A percentile compares a stretch with the other conserved stretches of the same genome.
phyloP scores from a whole-genome alignment of 2,113 vertebrate species.

The Rhinoptilus africanus region DNA sequence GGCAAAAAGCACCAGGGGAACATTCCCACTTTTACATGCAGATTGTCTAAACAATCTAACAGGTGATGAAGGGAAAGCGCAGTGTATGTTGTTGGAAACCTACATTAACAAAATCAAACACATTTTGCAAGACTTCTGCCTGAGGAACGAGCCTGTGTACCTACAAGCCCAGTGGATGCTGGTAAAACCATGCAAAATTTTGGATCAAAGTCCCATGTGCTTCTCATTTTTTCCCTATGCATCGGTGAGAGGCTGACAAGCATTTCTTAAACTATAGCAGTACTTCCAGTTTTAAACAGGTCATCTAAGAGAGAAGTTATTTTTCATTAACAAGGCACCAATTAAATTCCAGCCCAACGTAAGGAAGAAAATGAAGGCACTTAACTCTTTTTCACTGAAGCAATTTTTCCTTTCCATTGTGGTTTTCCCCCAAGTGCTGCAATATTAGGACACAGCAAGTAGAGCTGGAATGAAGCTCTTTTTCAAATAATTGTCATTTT shows the following conservation, averaged over 20 bases:
- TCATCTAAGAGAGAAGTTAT: not conserved
- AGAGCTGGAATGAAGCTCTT: not conserved
- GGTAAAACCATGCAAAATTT: not conserved
- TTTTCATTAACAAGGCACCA: not conserved
- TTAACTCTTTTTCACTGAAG: not conserved
- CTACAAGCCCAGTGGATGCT: not conserved
- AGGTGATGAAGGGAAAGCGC: not conserved
- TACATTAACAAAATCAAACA: not conserved
- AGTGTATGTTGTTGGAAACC: not conserved
- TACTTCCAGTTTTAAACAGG: not conserved
- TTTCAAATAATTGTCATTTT: not conserved
- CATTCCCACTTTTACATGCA: not conserved
- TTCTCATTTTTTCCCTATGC: not conserved
- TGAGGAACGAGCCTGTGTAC: not conserved
- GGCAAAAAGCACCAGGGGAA: not conserved
- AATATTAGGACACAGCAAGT: fast-evolving
- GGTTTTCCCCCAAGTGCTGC: not conserved
- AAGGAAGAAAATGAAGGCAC: not conserved
- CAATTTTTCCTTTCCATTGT: not conserved
- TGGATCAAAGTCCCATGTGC: not conserved
- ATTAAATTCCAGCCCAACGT: not conserved
- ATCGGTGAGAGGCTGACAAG: not conserved
- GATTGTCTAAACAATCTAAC: not conserved
- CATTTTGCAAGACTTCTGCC: not conserved
- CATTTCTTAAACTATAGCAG: not conserved